Evolutionary conservation across 1,140 invertebrate genomes (phyloP).

Genomic region (Nasonia longicornis): DNA sequence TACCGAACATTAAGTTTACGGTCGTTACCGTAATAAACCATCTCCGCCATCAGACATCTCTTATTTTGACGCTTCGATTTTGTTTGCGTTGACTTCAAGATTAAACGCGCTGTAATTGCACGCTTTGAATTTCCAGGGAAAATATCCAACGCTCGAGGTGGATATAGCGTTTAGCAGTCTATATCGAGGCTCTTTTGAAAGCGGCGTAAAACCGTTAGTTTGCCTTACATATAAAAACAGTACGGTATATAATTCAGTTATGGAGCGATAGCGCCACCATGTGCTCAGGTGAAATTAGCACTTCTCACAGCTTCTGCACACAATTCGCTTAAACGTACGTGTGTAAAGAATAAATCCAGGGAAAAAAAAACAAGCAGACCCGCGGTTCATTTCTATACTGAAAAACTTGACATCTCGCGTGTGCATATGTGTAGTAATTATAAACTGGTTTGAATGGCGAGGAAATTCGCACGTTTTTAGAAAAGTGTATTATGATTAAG

Average conservation of each 20-base stretch:
- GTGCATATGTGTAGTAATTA: no score
- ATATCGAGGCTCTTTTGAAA: background rate
- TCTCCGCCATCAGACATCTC: no score
- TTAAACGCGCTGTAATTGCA: background rate
- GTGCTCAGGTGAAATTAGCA: background rate
- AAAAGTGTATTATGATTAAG: background rate
- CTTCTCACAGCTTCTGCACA: background rate
- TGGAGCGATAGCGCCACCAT: background rate
- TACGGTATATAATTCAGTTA: slow-evolving; percentile 2
- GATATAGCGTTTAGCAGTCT: background rate
- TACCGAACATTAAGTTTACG: background rate
- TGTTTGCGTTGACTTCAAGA: background rate
- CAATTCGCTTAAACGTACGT: no score
- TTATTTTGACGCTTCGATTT: background rate
- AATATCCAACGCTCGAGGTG: background rate
- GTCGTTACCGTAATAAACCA: background rate
- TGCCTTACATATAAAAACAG: background rate
- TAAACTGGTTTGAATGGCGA: no score
- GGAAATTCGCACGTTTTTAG: background rate
- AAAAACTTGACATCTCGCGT: no score
- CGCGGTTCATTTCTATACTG: no score
- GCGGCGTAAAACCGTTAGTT: background rate
- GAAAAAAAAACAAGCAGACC: background rate
- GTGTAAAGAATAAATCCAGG: background rate
- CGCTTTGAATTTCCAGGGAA: background rate